A percentile compares a stretch with the other conserved stretches of the same genome.
phyloP scores from a whole-genome alignment of 2,113 vertebrate species.

The Colossoma macropomum region DNA sequence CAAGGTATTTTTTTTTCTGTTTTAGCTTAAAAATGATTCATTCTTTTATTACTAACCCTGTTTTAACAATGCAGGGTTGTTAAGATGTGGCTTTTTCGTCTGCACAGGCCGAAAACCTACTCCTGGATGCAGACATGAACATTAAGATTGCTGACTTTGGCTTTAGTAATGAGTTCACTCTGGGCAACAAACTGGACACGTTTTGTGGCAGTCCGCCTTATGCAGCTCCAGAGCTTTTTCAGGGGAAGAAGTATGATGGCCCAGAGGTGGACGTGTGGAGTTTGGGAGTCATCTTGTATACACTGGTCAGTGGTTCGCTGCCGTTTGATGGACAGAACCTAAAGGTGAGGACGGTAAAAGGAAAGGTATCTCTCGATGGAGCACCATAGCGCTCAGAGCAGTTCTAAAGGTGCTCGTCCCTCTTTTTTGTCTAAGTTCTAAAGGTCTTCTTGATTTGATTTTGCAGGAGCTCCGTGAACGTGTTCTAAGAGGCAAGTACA shows the following conservation, averaged over 20 bases:
- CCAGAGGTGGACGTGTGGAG: slow-evolving; percentile 87
- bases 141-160: slow-evolving; percentile 87
- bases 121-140: slow-evolving; percentile 85
- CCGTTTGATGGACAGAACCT: slow-evolving; percentile 86
- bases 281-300: slow-evolving; percentile 85
- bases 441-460: not conserved
- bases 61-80: not conserved
- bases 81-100: not conserved
- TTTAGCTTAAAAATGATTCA: not conserved
- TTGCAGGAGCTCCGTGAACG: slow-evolving; percentile 82
- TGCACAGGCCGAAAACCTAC: slow-evolving; percentile 82
- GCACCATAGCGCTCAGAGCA: not conserved
- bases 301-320: slow-evolving; percentile 84
- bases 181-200: slow-evolving; percentile 84
- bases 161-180: slow-evolving; percentile 85
- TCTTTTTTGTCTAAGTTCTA: not conserved
- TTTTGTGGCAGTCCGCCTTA: slow-evolving; percentile 85
- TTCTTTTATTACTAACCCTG: not conserved
- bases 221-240: slow-evolving; percentile 84
- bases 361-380: not conserved
- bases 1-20: slow-evolving; percentile 70
- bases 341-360: slow-evolving; percentile 70
- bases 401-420: not conserved
- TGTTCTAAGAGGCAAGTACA: slow-evolving; percentile 83
- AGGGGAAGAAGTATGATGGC: slow-evolving; percentile 85